Base-by-base conservation (phyloP, 1,140 invertebrate genomes). In the Macrocentrus cingulum region DNA sequence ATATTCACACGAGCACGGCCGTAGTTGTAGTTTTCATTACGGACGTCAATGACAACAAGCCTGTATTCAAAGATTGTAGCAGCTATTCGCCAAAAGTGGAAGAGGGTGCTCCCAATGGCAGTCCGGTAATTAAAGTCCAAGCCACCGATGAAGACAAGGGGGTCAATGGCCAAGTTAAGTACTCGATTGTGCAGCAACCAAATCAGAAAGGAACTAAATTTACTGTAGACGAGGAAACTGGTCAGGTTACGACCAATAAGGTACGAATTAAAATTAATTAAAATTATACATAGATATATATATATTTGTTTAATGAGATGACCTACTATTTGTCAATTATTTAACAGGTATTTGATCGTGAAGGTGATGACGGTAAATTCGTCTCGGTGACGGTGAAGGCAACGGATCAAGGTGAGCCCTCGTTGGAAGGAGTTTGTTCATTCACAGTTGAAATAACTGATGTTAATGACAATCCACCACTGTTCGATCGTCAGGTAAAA, bases 401-500 rank as follows among this genome's bases (percentile, higher is more conserved):
- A 3, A 95, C 94, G 0, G 95, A 97, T 85, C 91, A 95, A 74
- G 95, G 95, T n/a, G 92, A 94, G 76, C 94, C 94, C 8, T 94
- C 91, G 2, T 73, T 97, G 52, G 94, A 97, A 80, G 93, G 94
- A 29, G 94, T 97, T 57, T 97, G 94, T 71, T 95, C 93, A 0
- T 97, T 97, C 70, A 96, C 94, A 3, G 94, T 97, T 29, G 94
- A 97, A 83, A 96, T 97, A 25, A 94, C 93, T 0, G 94, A 97
- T 75, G 91, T 95, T 1, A 97, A 97, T 69, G 94, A 92, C 67
- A 96, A 95, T 78, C 92, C 93, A 11, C 94, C 94, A 1, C 79
- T 97, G 18, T 97, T 97, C 78, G 94, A 96, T 80, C 84, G 94
- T 82, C 93, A 96, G 85, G 93, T 94, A 84, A 29, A 39, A 39